Percentiles rank a stretch among this genome's conserved stretches.
Evolutionary conservation across 1,140 invertebrate species (phyloP).

Genomic region (Drosophila albomicans): DNA sequence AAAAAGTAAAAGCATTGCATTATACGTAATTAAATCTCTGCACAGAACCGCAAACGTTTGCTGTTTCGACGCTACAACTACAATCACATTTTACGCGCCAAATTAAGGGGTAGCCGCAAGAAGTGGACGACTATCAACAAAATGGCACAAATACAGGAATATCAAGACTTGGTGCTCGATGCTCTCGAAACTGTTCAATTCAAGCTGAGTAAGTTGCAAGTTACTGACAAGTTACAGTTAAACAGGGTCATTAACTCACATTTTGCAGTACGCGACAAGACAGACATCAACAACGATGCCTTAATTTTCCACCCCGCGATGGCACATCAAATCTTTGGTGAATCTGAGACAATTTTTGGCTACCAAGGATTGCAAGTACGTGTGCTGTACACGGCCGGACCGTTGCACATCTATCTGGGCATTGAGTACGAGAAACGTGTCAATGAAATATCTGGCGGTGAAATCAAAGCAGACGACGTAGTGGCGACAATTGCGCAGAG

Average conservation of each 20-base stretch:
- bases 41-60: constrained; percentile 33
- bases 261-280: constrained; percentile 87
- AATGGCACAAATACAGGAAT: constrained; percentile 83
- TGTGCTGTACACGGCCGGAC: constrained; percentile 93
- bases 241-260: too few species aligned
- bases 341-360: constrained; percentile 97
- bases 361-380: constrained; percentile 93
- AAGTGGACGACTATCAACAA: constrained; percentile 12
- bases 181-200: constrained; percentile 91
- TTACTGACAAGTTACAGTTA: not conserved
- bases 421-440: constrained; percentile 72
- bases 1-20: not conserved
- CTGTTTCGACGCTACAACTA: constrained; percentile 39
- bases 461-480: constrained; percentile 93
- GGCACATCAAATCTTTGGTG: constrained; percentile 97
- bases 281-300: constrained; percentile 91
- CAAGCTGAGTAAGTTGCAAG: constrained; percentile 88
- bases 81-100: constrained; percentile 66
- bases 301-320: constrained; percentile 93
- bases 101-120: constrained; percentile 31
- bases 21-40: constrained; percentile 27
- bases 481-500: constrained; percentile 88
- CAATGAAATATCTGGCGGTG: constrained; percentile 80
- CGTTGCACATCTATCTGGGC: constrained; percentile 90
- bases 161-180: constrained; percentile 88